Conservation (phyloP, 1,140 invertebrate species). For the Drosophila watanabei region DNA sequence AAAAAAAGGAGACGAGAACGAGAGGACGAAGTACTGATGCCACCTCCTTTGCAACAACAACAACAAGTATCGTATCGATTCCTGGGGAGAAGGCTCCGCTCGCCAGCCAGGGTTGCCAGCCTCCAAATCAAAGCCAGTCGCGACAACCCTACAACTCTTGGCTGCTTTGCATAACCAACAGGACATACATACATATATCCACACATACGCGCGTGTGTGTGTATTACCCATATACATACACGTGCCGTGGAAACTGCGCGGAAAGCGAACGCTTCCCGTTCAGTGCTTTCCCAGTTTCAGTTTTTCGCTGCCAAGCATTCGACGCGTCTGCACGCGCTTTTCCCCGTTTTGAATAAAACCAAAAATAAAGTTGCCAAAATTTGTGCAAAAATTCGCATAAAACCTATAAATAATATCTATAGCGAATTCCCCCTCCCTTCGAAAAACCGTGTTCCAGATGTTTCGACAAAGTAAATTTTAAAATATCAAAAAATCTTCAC, state of each 20-base stretch:
- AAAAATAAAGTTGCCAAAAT: conserved; percentile 9
- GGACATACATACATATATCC: conserved; percentile 23
- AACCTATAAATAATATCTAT: conserved; percentile 11
- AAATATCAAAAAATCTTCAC: conserved; percentile 3
- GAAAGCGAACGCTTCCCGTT: conserved; percentile 31
- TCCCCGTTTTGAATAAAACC: not conserved
- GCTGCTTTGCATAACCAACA: conserved; percentile 77
- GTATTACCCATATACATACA: conserved; percentile 68
- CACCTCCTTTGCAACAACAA: conserved; percentile 33
- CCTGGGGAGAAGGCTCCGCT: conserved; percentile 50
- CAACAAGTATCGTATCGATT: conserved; percentile 81
- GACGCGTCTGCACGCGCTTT: conserved; percentile 52
- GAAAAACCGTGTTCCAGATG: conserved; percentile 31
- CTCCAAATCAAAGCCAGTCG: conserved; percentile 61
- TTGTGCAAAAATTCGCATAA: conserved; percentile 1
- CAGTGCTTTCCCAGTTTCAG: conserved; percentile 41
- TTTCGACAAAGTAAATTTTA: conserved; percentile 31
- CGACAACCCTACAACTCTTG: conserved; percentile 63
- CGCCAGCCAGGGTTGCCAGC: conserved; percentile 52
- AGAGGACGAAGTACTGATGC: conserved; percentile 16
- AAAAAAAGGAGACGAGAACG: conserved; percentile 4
- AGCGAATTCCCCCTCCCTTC: not conserved
- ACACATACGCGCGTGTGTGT: conserved; percentile 21
- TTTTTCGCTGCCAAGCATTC: conserved; percentile 49
- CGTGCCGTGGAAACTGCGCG: conserved; percentile 50